Evolutionary conservation across 1,140 invertebrate species (phyloP).

Genomic region (Ptiloglossa arizonensis): DNA sequence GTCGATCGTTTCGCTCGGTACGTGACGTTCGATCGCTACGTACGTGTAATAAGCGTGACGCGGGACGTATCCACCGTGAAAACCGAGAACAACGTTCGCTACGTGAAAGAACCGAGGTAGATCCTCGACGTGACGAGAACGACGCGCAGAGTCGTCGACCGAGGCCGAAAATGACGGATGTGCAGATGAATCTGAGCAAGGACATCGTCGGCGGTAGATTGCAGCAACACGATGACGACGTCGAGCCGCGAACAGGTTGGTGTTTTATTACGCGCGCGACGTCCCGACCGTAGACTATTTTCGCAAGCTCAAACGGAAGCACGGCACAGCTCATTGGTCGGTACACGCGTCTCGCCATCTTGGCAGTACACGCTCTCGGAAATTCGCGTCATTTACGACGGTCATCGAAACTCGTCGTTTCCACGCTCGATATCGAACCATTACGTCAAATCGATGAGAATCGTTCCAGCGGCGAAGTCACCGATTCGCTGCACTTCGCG

Average conservation of each 20-base stretch:
- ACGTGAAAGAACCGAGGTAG: constrained; percentile 36
- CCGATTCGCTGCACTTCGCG: neutral
- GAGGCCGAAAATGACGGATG: constrained; percentile 79
- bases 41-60: too few relatives aligned
- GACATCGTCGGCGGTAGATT: constrained; percentile 72
- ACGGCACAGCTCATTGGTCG: neutral
- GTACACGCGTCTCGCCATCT: constrained; percentile 52
- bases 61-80: too few relatives aligned
- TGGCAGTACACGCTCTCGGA: constrained; percentile 10
- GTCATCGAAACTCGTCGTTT: too few relatives aligned
- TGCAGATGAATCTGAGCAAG: constrained; percentile 77
- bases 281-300: constrained; percentile 24
- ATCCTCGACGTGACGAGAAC: neutral
- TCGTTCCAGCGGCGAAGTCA: too few relatives aligned
- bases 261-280: constrained; percentile 2
- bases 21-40: constrained; percentile 20
- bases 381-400: neutral
- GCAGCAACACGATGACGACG: constrained; percentile 73
- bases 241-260: constrained; percentile 74
- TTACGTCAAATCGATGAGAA: neutral
- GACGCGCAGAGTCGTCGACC: constrained; percentile 4
- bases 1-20: constrained; percentile 32
- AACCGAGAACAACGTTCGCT: constrained; percentile 56
- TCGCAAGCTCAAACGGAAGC: neutral
- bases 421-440: neutral